Evolutionary conservation across 2,888 invertebrate species (phyloP), one percentile per base, ranked within the genome.

Genomic region (Tillus elongatus): DNA sequence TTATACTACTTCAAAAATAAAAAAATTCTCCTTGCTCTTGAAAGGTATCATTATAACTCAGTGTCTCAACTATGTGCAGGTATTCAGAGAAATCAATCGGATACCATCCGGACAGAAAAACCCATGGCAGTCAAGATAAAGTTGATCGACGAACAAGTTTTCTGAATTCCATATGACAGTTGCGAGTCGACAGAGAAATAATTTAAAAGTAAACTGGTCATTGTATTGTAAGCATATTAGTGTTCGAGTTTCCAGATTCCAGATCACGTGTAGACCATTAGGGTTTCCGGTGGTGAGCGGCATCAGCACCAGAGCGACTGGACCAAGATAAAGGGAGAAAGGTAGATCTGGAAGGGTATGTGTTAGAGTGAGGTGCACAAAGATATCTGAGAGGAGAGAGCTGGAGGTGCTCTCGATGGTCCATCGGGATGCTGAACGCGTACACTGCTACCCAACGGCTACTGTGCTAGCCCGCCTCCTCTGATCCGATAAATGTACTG

Each of bases 181-280:
- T 30, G 36, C 39, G 29, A 33, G 40, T 27, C 32, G 36, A 41
- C 30, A 29, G 41, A 4, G 13, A 43, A 44, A 58, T 55, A 57
- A 55, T 55, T 58, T 57, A 53, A 56, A 57, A 54, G 54, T 52
- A 56, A 54, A 52, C 51, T 49, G 49, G 51, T 57, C 58, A 59
- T 60, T 60, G 60, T 60, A 60, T 61, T 59, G 56, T 57, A 55
- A 60, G 52, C 57, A 57, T 58, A 57, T 57, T 57, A 57, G 51
- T 47, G 44, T 46, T 50, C 46, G 50, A 52, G 53, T 59, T 57
- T 60, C 57, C 58, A 58, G 59, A 58, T 58, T 58, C 60, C 60
- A 59, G 58, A 61, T 64, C 63, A 64, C 64, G 63, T 63, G 63
- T 60, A 59, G 54, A 52, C 63, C 63, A 63, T 64, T 62, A 64